Evolutionary conservation across 1,140 invertebrate genomes (phyloP).

Genomic region (Pararge aegeria): DNA sequence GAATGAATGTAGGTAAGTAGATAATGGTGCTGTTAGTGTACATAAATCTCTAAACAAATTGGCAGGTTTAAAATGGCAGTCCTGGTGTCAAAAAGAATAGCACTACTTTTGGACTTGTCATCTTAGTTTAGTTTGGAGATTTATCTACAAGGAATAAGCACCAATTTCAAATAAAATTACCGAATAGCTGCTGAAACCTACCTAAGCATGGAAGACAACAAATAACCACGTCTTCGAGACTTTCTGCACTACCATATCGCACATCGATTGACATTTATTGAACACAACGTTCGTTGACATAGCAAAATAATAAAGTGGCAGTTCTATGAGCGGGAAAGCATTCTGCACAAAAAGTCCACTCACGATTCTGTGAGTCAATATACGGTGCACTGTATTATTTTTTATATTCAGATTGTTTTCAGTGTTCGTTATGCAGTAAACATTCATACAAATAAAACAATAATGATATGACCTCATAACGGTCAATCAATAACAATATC

Average conservation of each 20-base stretch:
- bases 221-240: constrained; percentile 61
- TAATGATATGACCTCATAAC: background rate
- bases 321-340: constrained; percentile 30
- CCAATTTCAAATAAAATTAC: background rate
- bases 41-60: no score
- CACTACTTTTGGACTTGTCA: no score
- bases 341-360: constrained; percentile 47
- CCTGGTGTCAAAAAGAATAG: no score
- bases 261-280: constrained; percentile 50
- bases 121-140: no score
- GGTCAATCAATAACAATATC: background rate
- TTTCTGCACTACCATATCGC: constrained; percentile 54
- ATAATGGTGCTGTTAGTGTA: no score
- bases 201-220: constrained; percentile 70
- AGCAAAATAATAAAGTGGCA: constrained; percentile 30
- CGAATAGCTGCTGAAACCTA: constrained; percentile 33
- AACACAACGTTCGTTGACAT: constrained; percentile 14
- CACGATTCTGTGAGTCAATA: constrained; percentile 55
- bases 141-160: no score
- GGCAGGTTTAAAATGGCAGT: no score
- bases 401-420: constrained; percentile 62
- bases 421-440: constrained; percentile 42
- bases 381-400: constrained; percentile 44
- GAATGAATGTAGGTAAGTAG: background rate
- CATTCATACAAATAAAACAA: constrained; percentile 39